Evolutionary conservation across 1,140 invertebrate species (phyloP).

Genomic region (Matsumurasca onukii): DNA sequence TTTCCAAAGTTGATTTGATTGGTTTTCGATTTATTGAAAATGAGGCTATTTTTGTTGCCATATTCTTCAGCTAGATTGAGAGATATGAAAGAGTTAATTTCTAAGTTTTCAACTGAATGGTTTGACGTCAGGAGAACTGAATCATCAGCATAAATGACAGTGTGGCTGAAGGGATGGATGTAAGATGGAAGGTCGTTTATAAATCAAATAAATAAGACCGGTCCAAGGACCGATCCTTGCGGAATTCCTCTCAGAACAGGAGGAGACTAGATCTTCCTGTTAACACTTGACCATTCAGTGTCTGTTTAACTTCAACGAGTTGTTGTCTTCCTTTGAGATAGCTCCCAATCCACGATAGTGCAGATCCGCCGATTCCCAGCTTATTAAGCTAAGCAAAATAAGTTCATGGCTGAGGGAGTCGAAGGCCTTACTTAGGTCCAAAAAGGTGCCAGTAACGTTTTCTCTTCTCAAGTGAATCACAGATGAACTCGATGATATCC

Average conservation of each 20-base stretch:
- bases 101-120: too few relatives aligned
- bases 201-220: background rate
- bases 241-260: background rate
- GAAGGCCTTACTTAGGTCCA: conserved; percentile 8
- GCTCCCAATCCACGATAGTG: background rate
- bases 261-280: background rate
- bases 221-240: too few relatives aligned
- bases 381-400: background rate
- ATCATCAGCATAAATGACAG: too few relatives aligned
- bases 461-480: background rate
- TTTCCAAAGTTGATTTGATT: too few relatives aligned
- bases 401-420: background rate
- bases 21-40: too few relatives aligned
- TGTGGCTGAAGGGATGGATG: too few relatives aligned
- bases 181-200: background rate
- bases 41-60: too few relatives aligned
- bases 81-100: too few relatives aligned
- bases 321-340: background rate
- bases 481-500: too few relatives aligned
- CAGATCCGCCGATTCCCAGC: background rate
- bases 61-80: too few relatives aligned
- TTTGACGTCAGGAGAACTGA: too few relatives aligned
- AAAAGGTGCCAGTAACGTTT: background rate
- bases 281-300: background rate
- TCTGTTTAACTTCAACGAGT: background rate